Conservation (phyloP, 2,888 invertebrate species). For the Tribolium freemani region DNA sequence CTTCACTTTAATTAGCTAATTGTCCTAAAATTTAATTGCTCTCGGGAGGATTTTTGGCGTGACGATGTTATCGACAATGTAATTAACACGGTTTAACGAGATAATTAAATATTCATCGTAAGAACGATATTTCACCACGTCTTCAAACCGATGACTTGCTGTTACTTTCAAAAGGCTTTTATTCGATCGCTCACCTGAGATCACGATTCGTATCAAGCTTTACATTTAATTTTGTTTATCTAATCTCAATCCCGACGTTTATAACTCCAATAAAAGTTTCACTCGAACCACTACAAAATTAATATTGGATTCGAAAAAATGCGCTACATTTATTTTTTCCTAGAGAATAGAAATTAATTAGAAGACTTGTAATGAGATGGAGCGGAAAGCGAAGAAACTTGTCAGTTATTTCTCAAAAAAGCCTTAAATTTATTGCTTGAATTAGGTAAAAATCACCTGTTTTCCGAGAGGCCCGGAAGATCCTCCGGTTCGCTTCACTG, state of each 20-base stretch:
- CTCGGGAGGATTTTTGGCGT: constrained; percentile 16
- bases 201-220: constrained; percentile 16
- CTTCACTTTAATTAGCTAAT: constrained; percentile 2
- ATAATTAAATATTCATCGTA: neutral
- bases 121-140: neutral
- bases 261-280: neutral
- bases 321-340: neutral
- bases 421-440: neutral
- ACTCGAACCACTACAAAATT: neutral
- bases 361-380: neutral
- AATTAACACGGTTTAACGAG: constrained; percentile 18
- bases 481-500: constrained; percentile 20
- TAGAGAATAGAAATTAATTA: neutral
- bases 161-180: neutral
- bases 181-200: neutral
- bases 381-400: neutral
- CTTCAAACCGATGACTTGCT: constrained; percentile 8
- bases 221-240: constrained; percentile 19
- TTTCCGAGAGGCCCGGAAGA: neutral
- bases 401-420: neutral
- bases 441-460: constrained; percentile 8
- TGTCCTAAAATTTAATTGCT: constrained; percentile 9
- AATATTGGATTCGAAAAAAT: neutral
- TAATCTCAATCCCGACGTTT: constrained; percentile 15
- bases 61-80: constrained; percentile 8